Percentiles rank a stretch among this genome's conserved stretches.
These are phyloP conservation scores for Cettia cetti DNA, from an alignment of 2,113 vertebrate species.

Conservation along the genomic window DNA sequence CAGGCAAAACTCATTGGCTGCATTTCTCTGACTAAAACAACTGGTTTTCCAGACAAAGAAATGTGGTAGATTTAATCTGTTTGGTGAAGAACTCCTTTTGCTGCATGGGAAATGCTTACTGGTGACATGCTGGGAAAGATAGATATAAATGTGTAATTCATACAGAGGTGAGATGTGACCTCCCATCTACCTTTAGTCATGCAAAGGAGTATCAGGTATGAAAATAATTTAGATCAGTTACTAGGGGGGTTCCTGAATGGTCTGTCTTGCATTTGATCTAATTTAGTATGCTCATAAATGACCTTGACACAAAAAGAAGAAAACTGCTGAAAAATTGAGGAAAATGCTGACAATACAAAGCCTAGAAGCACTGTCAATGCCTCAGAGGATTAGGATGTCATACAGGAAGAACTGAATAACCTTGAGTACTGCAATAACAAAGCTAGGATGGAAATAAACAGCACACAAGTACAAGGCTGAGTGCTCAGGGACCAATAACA, in stretches of 20 bases:
- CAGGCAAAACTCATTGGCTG: neutral
- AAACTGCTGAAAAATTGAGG: neutral
- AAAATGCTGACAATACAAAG: constrained; percentile 12
- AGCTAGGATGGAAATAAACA: neutral
- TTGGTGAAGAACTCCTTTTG: neutral
- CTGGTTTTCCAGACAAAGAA: neutral
- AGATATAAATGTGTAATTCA: neutral
- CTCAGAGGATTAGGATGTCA: neutral
- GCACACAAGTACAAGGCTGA: neutral
- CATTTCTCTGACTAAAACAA: constrained; percentile 2
- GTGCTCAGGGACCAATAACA: neutral
- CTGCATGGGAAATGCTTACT: neutral
- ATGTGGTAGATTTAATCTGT: neutral
- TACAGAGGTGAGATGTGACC: neutral
- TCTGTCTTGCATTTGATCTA: neutral
- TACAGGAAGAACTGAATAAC: neutral
- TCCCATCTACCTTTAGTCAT: neutral
- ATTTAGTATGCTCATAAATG: neutral
- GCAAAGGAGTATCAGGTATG: neutral
- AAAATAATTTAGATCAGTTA: neutral
- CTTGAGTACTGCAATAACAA: neutral
- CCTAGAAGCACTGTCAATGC: neutral
- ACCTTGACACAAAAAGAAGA: neutral
- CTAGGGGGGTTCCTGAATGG: neutral
- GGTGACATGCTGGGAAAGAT: neutral